These are phyloP conservation scores for Drosophila kikkawai DNA, from an alignment of 1,140 invertebrate species.

Conservation along the genomic window DNA sequence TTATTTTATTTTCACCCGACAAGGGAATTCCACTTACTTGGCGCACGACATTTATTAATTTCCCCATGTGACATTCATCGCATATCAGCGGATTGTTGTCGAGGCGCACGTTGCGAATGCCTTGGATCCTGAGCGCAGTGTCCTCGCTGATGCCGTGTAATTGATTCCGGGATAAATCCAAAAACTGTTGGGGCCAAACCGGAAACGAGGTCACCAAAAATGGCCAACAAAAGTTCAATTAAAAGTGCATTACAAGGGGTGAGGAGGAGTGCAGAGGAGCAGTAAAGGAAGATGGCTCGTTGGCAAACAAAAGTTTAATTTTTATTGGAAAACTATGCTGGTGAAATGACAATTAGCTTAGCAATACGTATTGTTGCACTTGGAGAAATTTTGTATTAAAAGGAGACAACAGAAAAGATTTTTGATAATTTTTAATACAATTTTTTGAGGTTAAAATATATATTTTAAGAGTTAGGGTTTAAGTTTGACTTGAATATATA, in stretches of 20 bases:
- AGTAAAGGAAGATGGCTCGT: background rate
- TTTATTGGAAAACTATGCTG: slow-evolving; percentile 42
- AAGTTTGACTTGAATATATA: background rate
- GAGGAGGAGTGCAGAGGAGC: too few relatives aligned
- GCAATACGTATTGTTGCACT: slow-evolving; percentile 17
- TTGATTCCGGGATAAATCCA: slow-evolving; percentile 88
- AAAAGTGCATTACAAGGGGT: slow-evolving; percentile 45
- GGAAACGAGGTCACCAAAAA: slow-evolving; percentile 33
- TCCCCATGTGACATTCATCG: slow-evolving; percentile 87
- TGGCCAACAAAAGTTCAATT: slow-evolving; percentile 42
- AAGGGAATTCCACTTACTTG: slow-evolving; percentile 74
- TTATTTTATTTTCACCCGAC: slow-evolving; percentile 18
- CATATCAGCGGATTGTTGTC: slow-evolving; percentile 89
- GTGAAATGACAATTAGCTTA: slow-evolving; percentile 70
- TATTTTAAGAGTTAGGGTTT: background rate
- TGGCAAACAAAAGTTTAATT: slow-evolving; percentile 37
- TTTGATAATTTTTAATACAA: too few relatives aligned
- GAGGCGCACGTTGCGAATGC: slow-evolving; percentile 85
- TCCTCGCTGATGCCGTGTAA: slow-evolving; percentile 87
- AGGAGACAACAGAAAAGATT: background rate
- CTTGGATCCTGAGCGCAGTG: slow-evolving; percentile 85
- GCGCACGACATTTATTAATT: slow-evolving; percentile 83
- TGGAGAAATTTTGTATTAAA: background rate
- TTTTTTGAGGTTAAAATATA: background rate
- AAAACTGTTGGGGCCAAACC: slow-evolving; percentile 56